phyloP scores from a whole-genome alignment of 2,888 invertebrate species.

The Cryptocephalus moraei region DNA sequence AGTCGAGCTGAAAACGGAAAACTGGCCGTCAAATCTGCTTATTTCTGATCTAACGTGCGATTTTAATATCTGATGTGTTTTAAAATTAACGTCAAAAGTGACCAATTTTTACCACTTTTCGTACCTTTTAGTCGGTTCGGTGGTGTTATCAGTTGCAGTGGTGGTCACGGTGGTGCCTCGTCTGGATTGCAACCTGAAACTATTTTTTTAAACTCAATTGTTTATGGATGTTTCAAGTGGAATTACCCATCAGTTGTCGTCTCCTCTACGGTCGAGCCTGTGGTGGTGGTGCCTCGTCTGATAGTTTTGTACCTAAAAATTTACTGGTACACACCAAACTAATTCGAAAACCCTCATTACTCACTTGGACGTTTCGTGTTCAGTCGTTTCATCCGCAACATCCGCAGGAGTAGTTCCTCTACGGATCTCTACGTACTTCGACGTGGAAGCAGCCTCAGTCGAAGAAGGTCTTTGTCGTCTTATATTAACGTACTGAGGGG shows the following conservation, averaged over 20 bases:
- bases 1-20: too few species aligned
- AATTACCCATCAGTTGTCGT: neutral
- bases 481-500: constrained; percentile 60
- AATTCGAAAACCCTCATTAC: neutral
- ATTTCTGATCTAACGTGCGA: too few species aligned
- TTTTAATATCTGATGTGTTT: too few species aligned
- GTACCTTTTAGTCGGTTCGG: constrained; percentile 6
- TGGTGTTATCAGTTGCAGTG: constrained; percentile 1
- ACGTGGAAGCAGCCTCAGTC: constrained; percentile 22
- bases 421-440: constrained; percentile 19
- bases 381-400: constrained; percentile 6
- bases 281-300: constrained; percentile 16
- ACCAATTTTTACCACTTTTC: too few species aligned
- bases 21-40: too few species aligned
- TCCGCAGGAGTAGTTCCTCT: constrained; percentile 18
- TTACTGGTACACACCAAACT: too few species aligned
- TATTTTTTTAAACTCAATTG: neutral
- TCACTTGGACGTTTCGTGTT: constrained; percentile 10
- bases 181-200: constrained; percentile 4
- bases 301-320: constrained; percentile 17
- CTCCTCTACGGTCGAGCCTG: constrained; percentile 4
- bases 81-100: too few species aligned
- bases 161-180: constrained; percentile 5
- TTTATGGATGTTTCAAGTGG: neutral
- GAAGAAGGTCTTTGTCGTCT: constrained; percentile 51